Percentiles rank a stretch among this genome's conserved stretches.
Conservation (phyloP, 2,888 invertebrate species). For the Busseola fusca region DNA sequence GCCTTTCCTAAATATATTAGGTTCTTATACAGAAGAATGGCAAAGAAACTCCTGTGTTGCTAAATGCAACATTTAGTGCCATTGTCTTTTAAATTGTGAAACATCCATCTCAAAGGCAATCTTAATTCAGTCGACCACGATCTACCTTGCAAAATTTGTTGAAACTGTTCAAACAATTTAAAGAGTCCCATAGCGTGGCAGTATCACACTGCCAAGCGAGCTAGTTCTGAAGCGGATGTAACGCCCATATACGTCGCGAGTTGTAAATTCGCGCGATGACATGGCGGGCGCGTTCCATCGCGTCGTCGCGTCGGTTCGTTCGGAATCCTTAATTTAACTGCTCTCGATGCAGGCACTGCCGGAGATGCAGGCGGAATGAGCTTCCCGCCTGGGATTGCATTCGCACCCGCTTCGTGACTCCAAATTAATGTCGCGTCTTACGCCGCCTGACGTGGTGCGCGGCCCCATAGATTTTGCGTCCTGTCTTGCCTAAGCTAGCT, state of each 20-base stretch:
- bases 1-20: background rate
- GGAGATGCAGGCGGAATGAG: constrained; percentile 86
- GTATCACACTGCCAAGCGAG: constrained; percentile 21
- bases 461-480: constrained; percentile 41
- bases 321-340: constrained; percentile 85
- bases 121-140: background rate
- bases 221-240: constrained; percentile 54
- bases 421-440: constrained; percentile 80
- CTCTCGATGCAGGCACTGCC: constrained; percentile 71
- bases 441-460: constrained; percentile 48
- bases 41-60: background rate
- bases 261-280: constrained; percentile 54
- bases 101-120: background rate
- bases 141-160: background rate
- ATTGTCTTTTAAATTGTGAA: background rate
- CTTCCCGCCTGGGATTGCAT: constrained; percentile 87
- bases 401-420: constrained; percentile 79
- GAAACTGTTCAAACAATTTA: constrained; percentile 13
- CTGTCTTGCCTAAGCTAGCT: constrained; percentile 36
- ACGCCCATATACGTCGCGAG: constrained; percentile 49
- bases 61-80: background rate
- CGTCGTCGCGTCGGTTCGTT: constrained; percentile 70
- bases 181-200: constrained; percentile 24
- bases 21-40: background rate
- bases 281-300: constrained; percentile 64